Evolutionary conservation across 53 echinoderm and acorn worm genomes (phyloP).

Genomic region (Paracentrotus lividus): DNA sequence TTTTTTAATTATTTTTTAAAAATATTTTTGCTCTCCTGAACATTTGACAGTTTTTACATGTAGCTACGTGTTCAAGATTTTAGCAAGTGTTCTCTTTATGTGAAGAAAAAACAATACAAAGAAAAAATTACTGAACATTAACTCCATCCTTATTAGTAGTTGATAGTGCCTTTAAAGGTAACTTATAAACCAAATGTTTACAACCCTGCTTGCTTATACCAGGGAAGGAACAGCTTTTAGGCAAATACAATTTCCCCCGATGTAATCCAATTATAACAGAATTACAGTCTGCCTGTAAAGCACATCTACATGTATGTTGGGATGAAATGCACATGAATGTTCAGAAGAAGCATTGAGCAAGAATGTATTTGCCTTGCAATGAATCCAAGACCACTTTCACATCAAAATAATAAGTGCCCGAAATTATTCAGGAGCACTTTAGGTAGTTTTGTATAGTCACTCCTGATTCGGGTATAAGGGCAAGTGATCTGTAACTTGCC

Average conservation of each 20-base stretch:
- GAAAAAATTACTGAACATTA: too few species aligned
- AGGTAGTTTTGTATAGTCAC: too few species aligned
- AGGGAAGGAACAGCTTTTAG: neutral
- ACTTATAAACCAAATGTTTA: neutral
- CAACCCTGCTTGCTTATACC: neutral
- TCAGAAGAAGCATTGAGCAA: neutral
- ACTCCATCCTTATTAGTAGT: too few species aligned
- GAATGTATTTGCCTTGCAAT: neutral
- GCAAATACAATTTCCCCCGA: neutral
- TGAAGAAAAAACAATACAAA: too few species aligned
- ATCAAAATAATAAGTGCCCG: neutral
- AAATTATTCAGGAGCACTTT: neutral
- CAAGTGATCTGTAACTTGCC: too few species aligned
- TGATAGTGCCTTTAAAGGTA: neutral
- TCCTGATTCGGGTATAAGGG: too few species aligned
- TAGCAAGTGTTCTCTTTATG: too few species aligned
- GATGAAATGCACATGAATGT: neutral
- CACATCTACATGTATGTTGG: neutral
- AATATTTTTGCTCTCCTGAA: too few species aligned
- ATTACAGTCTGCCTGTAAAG: conserved; percentile 3
- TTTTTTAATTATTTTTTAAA: too few species aligned
- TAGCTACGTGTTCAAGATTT: too few species aligned
- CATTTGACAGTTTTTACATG: too few species aligned
- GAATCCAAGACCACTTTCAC: neutral
- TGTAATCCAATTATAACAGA: conserved; percentile 4